Percentiles rank a stretch among this genome's conserved stretches.
phyloP scores from a whole-genome alignment of 92 coral and sea anemone genomes.

The Actinostola sp. region DNA sequence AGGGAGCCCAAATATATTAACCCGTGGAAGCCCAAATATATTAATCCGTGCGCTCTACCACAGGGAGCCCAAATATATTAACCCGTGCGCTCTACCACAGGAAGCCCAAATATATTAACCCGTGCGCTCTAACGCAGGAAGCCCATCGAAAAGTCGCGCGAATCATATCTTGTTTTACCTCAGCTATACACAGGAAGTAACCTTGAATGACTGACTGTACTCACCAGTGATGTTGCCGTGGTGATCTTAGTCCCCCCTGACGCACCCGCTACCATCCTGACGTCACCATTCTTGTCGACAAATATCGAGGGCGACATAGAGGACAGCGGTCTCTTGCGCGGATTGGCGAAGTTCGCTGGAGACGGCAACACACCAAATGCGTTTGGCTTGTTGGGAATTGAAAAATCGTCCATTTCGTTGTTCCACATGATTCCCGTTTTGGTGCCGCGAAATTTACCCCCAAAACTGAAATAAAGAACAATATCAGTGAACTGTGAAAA shows the following conservation, averaged over 20 bases:
- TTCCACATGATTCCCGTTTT: conserved; percentile 84
- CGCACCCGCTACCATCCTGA: conserved; percentile 88
- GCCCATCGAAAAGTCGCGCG: too few relatives aligned
- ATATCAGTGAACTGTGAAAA: too few relatives aligned
- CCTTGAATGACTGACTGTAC: conserved; percentile 9
- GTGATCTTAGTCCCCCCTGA: conserved; percentile 96
- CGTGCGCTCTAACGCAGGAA: too few relatives aligned
- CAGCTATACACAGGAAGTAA: too few relatives aligned
- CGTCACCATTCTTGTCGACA: conserved; percentile 62
- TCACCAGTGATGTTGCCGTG: conserved; percentile 90
- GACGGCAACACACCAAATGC: conserved; percentile 88
- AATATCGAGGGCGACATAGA: conserved; percentile 86
- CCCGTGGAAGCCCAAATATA: too few relatives aligned
- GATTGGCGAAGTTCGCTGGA: conserved; percentile 72
- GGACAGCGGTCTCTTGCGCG: conserved; percentile 93
- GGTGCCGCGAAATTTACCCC: conserved; percentile 78
- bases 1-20: too few relatives aligned
- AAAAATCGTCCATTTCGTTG: conserved; percentile 97
- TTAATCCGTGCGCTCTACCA: too few relatives aligned
- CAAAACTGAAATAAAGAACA: conserved; percentile 72
- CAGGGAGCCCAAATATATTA: too few relatives aligned
- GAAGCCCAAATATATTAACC: too few relatives aligned
- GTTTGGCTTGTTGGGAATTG: conserved; percentile 87
- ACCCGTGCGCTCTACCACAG: too few relatives aligned
- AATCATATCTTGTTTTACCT: too few relatives aligned